phyloP scores from a whole-genome alignment of 2,888 invertebrate species.

The Drosophila mayaguana region DNA sequence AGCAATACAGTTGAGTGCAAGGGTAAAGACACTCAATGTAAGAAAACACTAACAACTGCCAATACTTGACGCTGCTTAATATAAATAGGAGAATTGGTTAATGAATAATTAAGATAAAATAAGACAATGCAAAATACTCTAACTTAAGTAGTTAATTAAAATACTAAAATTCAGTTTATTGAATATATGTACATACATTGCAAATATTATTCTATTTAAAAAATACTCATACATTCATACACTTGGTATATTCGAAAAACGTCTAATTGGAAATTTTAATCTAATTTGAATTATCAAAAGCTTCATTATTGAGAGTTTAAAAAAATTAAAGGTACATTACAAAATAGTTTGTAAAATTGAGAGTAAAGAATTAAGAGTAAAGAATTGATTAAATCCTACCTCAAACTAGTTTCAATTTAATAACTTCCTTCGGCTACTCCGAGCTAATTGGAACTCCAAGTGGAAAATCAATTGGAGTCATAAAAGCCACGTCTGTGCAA shows the following conservation, averaged over 20 bases:
- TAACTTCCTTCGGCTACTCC: neutral
- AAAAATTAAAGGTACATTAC: no score
- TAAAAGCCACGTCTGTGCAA: neutral
- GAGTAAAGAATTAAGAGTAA: neutral
- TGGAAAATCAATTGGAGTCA: neutral
- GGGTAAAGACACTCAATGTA: neutral
- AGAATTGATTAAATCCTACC: neutral
- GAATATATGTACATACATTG: no score
- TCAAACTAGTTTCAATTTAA: neutral
- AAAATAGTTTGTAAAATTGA: neutral
- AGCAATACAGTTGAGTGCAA: conserved; percentile 8
- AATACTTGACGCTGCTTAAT: neutral
- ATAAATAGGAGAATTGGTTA: no score
- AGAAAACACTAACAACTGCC: neutral
- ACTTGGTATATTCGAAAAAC: no score
- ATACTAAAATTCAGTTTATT: no score
- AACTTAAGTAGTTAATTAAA: no score
- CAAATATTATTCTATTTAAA: no score
- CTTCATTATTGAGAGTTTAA: no score
- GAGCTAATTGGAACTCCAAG: neutral
- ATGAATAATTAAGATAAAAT: neutral
- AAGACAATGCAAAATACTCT: neutral
- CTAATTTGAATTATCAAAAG: no score
- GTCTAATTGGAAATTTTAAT: no score
- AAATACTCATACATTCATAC: no score